These are phyloP conservation scores for Sesamia nonagrioides DNA, from an alignment of 1,140 invertebrate genomes.

Conservation along the genomic window DNA sequence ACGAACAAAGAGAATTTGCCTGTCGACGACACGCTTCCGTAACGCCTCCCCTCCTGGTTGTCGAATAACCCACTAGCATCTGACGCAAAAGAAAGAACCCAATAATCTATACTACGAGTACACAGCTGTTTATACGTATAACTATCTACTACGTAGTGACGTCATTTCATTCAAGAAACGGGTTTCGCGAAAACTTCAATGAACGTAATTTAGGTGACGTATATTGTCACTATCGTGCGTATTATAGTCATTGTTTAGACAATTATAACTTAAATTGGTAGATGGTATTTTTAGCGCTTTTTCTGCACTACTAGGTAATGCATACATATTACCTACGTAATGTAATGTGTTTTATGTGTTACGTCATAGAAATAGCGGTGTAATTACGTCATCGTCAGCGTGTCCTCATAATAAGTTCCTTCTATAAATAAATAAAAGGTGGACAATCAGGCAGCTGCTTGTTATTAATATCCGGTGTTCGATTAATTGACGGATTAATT, in stretches of 20 bases:
- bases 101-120: slow-evolving; percentile 73
- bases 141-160: slow-evolving; percentile 70
- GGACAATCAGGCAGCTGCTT: background rate
- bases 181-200: slow-evolving; percentile 71
- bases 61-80: slow-evolving; percentile 62
- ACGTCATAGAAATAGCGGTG: slow-evolving; percentile 12
- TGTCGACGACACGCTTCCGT: slow-evolving; percentile 22
- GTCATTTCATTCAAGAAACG: slow-evolving; percentile 80
- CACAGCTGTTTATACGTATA: slow-evolving; percentile 59
- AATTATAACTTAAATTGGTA: slow-evolving; percentile 17
- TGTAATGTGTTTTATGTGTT: background rate
- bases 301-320: slow-evolving; percentile 13
- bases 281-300: slow-evolving; percentile 18
- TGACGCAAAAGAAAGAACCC: slow-evolving; percentile 82
- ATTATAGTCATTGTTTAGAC: slow-evolving; percentile 42
- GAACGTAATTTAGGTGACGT: slow-evolving; percentile 55
- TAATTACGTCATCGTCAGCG: background rate
- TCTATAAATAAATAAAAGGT: background rate
- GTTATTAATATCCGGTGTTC: background rate
- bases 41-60: slow-evolving; percentile 2
- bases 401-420: background rate
- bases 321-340: slow-evolving; percentile 13
- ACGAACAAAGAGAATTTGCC: background rate
- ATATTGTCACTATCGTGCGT: slow-evolving; percentile 40
- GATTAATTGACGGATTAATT: background rate